phyloP scores from a whole-genome alignment of 1,140 invertebrate species.

The Drosophila eugracilis region DNA sequence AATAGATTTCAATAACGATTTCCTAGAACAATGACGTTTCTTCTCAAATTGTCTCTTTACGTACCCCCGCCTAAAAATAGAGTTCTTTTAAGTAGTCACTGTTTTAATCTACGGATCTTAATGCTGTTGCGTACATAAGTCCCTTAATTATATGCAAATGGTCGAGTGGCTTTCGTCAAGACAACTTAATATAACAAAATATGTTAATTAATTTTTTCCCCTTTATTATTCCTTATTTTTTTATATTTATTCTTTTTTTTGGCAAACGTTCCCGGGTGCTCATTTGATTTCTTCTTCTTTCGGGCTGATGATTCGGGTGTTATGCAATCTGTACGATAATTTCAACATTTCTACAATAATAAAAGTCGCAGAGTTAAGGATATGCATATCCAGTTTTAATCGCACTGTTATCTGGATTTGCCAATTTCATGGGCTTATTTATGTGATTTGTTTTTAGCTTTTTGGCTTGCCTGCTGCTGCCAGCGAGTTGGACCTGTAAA shows the following conservation, averaged over 20 bases:
- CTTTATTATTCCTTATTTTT: slow-evolving; percentile 12
- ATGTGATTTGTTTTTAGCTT: slow-evolving; percentile 9
- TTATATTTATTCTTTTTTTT: too few species aligned
- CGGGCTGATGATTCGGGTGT: slow-evolving; percentile 38
- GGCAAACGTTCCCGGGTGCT: slow-evolving; percentile 31
- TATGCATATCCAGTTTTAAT: slow-evolving; percentile 55
- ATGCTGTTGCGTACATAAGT: slow-evolving; percentile 32
- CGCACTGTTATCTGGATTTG: slow-evolving; percentile 24
- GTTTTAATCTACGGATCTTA: slow-evolving; percentile 22
- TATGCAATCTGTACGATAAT: slow-evolving; percentile 60
- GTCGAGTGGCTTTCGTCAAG: slow-evolving; percentile 35
- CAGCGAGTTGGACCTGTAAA: slow-evolving; percentile 54
- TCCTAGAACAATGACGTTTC: slow-evolving; percentile 9
- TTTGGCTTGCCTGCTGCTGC: slow-evolving; percentile 6
- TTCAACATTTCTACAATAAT: slow-evolving; percentile 42
- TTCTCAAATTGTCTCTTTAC: slow-evolving; percentile 1
- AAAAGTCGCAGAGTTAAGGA: slow-evolving; percentile 37
- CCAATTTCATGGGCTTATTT: slow-evolving; percentile 19
- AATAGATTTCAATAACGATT: not conserved
- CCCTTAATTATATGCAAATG: slow-evolving; percentile 52
- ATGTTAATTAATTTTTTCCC: slow-evolving; percentile 59
- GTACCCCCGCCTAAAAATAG: slow-evolving; percentile 6
- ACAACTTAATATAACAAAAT: slow-evolving; percentile 38
- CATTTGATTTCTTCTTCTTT: slow-evolving; percentile 44
- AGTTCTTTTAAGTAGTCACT: slow-evolving; percentile 16